Conservation (phyloP, 30 jellyfish, hydroid and myxozoan genomes). For the Rhopilema esculentum region DNA sequence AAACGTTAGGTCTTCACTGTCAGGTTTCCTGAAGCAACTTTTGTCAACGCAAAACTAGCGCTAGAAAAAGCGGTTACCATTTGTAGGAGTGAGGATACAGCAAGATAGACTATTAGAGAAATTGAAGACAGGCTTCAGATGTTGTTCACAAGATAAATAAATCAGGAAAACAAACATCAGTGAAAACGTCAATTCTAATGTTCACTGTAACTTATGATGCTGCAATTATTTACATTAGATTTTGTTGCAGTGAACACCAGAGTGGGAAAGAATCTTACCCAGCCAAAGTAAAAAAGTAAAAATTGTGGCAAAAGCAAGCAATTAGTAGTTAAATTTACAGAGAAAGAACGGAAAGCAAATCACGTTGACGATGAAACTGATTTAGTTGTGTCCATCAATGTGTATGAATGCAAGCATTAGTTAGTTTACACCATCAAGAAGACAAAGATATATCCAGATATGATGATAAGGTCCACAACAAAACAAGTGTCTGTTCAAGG, state of each 20-base stretch:
- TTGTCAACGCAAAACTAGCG: conserved; percentile 54
- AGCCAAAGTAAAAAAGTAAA: conserved; percentile 63
- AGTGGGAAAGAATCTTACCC: conserved; percentile 53
- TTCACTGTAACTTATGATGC: too few species aligned
- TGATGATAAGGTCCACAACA: conserved; percentile 56
- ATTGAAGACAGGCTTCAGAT: conserved; percentile 59
- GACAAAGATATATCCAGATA: conserved; percentile 40
- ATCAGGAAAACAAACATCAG: conserved; percentile 60
- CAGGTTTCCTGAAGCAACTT: conserved; percentile 46
- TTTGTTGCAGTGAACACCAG: conserved; percentile 57
- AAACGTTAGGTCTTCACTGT: conserved; percentile 42
- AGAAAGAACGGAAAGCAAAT: conserved; percentile 37
- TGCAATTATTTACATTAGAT: conserved; percentile 39
- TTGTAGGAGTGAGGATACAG: conserved; percentile 63
- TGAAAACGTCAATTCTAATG: conserved; percentile 34
- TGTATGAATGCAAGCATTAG: conserved; percentile 38
- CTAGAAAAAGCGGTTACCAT: conserved; percentile 48
- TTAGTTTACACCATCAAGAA: conserved; percentile 49
- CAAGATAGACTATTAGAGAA: conserved; percentile 60
- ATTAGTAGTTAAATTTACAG: conserved; percentile 33
- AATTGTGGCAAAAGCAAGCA: conserved; percentile 59
- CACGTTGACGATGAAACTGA: conserved; percentile 47
- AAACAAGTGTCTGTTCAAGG: conserved; percentile 54
- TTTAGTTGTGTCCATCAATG: conserved; percentile 42
- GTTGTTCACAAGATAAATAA: conserved; percentile 54